phyloP scores from a whole-genome alignment of 1,140 invertebrate genomes.

The Macrobrachium nipponense region DNA sequence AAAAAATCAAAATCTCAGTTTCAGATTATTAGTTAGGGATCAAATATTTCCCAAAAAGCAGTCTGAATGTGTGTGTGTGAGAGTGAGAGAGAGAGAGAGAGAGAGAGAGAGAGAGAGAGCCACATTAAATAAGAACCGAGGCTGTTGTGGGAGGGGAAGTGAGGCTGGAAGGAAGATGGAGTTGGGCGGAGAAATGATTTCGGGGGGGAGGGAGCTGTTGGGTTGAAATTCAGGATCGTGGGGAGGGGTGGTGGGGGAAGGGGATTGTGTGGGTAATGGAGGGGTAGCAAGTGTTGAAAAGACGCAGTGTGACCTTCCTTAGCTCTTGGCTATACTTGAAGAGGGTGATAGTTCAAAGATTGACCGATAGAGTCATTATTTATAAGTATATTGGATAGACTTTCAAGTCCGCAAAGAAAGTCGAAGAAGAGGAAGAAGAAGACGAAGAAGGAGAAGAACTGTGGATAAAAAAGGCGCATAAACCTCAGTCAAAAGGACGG shows the following conservation, averaged over 20 bases:
- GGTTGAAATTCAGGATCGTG: neutral
- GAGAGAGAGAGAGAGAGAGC: too few species aligned
- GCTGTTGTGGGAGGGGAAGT: too few species aligned
- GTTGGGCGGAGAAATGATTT: neutral
- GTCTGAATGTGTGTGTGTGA: too few species aligned
- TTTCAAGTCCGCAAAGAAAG: neutral
- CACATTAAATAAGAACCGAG: too few species aligned
- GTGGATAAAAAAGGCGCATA: conserved; percentile 25
- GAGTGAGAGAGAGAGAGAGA: too few species aligned
- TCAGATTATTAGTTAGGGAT: too few species aligned
- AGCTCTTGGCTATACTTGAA: conserved; percentile 7
- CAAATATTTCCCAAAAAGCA: too few species aligned
- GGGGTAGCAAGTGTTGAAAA: neutral
- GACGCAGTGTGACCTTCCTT: conserved; percentile 3
- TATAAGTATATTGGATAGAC: conserved; percentile 47
- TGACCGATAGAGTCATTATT: conserved; percentile 58
- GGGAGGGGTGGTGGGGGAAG: neutral
- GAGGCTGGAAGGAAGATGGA: too few species aligned
- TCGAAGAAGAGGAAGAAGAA: too few species aligned
- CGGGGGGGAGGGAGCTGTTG: neutral
- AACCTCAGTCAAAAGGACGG: conserved; percentile 45
- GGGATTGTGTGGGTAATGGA: conserved; percentile 4
- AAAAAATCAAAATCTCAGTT: too few species aligned
- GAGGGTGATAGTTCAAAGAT: conserved; percentile 42
- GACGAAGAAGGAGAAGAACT: neutral